These are phyloP conservation scores for Siniperca obscura DNA, from an alignment of 2,797 vertebrate species.

Conservation along the genomic window DNA sequence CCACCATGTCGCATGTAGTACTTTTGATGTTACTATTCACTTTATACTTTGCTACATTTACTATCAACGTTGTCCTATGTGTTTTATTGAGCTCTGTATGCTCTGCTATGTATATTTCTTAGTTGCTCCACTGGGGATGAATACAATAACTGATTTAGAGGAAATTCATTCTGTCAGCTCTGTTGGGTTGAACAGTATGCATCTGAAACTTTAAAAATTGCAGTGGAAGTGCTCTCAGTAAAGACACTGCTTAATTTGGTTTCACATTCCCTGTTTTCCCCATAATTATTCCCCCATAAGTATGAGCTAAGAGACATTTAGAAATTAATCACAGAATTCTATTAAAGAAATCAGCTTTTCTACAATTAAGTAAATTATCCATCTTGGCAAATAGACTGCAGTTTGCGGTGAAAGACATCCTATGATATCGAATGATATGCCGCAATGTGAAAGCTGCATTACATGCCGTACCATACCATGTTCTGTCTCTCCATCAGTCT, in stretches of 20 bases:
- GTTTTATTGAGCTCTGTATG: background rate
- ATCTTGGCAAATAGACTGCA: background rate
- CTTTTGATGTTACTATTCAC: background rate
- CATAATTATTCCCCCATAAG: background rate
- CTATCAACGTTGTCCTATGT: background rate
- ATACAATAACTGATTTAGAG: background rate
- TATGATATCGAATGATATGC: background rate
- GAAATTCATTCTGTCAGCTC: background rate
- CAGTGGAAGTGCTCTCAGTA: background rate
- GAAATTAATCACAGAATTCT: background rate
- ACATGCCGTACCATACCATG: background rate
- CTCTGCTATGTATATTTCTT: background rate
- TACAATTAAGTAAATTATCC: background rate
- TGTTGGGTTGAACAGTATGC: background rate
- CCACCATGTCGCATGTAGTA: background rate
- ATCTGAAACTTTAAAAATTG: background rate
- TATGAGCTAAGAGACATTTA: background rate
- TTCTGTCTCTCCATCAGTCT: background rate
- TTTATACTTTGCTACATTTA: background rate
- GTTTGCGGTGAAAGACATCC: background rate
- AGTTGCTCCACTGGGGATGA: constrained; percentile 5
- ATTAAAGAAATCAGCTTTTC: background rate
- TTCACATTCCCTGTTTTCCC: background rate
- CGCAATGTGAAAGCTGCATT: background rate
- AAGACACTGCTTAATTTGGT: background rate